phyloP scores from a whole-genome alignment of 2,797 vertebrate genomes.

The Parauchenoglanis ngamensis region DNA sequence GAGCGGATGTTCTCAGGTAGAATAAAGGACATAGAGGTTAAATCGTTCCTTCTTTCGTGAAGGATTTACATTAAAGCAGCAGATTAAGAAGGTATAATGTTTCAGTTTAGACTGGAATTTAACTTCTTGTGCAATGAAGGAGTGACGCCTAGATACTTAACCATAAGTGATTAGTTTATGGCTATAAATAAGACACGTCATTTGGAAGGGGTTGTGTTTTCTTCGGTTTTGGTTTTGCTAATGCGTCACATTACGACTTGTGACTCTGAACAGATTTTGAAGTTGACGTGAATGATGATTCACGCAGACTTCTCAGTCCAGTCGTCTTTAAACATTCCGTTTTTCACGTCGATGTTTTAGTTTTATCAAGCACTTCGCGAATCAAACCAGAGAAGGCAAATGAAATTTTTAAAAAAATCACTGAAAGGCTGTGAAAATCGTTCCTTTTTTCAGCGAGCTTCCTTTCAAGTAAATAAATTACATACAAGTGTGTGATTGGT shows the following conservation, averaged over 20 bases:
- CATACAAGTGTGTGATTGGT: neutral
- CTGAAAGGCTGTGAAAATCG: no score
- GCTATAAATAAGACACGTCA: neutral
- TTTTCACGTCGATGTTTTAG: neutral
- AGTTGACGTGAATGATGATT: neutral
- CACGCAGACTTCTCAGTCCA: neutral
- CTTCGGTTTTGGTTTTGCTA: no score
- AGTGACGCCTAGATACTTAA: neutral
- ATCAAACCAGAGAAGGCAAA: neutral
- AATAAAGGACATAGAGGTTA: slow-evolving; percentile 35
- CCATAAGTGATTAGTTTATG: neutral
- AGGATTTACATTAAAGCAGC: slow-evolving; percentile 32
- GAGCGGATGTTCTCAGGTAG: slow-evolving; percentile 62
- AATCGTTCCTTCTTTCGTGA: slow-evolving; percentile 14
- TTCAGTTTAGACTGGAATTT: slow-evolving; percentile 15
- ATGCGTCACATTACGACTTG: neutral
- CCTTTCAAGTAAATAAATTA: neutral
- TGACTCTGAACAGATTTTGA: neutral
- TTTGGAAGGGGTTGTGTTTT: neutral
- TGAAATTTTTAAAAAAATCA: neutral
- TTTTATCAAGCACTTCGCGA: neutral
- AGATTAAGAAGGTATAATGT: slow-evolving; percentile 28
- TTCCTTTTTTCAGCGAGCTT: neutral
- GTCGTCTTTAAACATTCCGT: neutral
- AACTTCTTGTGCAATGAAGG: neutral